phyloP scores from a whole-genome alignment of 2,888 invertebrate species.

The Drosophila putrida region DNA sequence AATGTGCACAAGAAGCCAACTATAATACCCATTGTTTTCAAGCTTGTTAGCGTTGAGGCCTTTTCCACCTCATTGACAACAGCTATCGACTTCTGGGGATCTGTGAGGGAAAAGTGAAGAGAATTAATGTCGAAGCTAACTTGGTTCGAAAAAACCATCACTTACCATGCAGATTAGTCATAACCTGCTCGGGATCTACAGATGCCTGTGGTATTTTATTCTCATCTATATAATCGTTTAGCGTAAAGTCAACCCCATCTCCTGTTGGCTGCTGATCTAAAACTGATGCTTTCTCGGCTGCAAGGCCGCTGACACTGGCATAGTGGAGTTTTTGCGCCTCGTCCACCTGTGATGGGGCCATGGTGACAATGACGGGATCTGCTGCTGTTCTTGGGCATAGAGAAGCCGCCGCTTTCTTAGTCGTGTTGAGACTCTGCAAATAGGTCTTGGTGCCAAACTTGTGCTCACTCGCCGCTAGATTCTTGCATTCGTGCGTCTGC shows the following conservation, averaged over 20 bases:
- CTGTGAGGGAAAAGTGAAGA: constrained; percentile 49
- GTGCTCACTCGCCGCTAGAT: constrained; percentile 73
- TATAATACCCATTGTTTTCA: constrained; percentile 60
- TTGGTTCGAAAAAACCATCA: background rate
- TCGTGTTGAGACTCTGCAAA: constrained; percentile 83
- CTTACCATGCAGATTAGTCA: constrained; percentile 79
- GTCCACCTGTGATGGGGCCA: constrained; percentile 68
- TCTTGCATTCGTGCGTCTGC: constrained; percentile 87
- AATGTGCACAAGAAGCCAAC: constrained; percentile 67
- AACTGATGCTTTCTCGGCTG: constrained; percentile 34
- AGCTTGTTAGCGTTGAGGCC: constrained; percentile 51
- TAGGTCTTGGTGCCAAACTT: constrained; percentile 82
- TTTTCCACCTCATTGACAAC: constrained; percentile 77
- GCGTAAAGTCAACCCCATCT: constrained; percentile 70
- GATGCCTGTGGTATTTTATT: constrained; percentile 83
- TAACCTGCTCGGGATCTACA: constrained; percentile 81
- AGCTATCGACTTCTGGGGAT: constrained; percentile 78
- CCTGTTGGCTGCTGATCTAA: constrained; percentile 64
- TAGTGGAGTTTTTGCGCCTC: constrained; percentile 71
- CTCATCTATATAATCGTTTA: constrained; percentile 77
- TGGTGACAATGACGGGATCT: constrained; percentile 74
- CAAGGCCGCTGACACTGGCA: constrained; percentile 63
- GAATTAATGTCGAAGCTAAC: background rate
- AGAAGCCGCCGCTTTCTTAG: constrained; percentile 78
- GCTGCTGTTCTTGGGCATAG: constrained; percentile 80